Conservation (phyloP, 2,888 invertebrate species). For the Caradrina kadenii region DNA sequence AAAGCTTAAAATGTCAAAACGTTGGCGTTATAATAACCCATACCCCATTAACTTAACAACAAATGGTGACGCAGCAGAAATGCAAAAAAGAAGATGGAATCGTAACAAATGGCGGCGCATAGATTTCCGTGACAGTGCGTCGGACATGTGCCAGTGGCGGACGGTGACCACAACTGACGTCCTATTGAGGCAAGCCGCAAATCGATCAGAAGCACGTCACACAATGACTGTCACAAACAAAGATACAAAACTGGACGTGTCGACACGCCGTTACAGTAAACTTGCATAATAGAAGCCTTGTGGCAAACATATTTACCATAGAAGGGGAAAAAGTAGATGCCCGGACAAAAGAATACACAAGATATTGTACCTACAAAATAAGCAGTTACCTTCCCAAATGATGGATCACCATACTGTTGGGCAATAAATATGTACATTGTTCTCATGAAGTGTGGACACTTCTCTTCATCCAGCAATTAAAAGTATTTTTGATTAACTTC, state of each 20-base stretch:
- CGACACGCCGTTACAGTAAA: slow-evolving; percentile 32
- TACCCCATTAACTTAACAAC: slow-evolving; percentile 12
- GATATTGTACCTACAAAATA: slow-evolving; percentile 10
- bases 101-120: slow-evolving; percentile 36
- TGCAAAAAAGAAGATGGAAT: slow-evolving; percentile 36
- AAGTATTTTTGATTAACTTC: not conserved
- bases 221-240: slow-evolving; percentile 65
- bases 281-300: slow-evolving; percentile 42
- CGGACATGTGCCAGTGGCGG: slow-evolving; percentile 44
- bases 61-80: slow-evolving; percentile 30
- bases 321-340: slow-evolving; percentile 5
- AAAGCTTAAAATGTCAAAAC: slow-evolving; percentile 30
- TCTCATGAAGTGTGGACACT: slow-evolving; percentile 10
- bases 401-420: slow-evolving; percentile 31
- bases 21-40: slow-evolving; percentile 26
- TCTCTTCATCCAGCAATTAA: slow-evolving; percentile 9
- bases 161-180: slow-evolving; percentile 58
- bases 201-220: slow-evolving; percentile 72
- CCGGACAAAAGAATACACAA: slow-evolving; percentile 25
- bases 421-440: slow-evolving; percentile 17
- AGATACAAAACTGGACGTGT: slow-evolving; percentile 45
- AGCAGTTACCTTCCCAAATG: slow-evolving; percentile 26
- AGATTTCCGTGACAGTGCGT: slow-evolving; percentile 33
- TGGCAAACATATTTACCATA: slow-evolving; percentile 2
- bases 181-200: slow-evolving; percentile 74